Evolutionary conservation across 1,140 invertebrate species (phyloP).

Genomic region (Holotrichia oblita): DNA sequence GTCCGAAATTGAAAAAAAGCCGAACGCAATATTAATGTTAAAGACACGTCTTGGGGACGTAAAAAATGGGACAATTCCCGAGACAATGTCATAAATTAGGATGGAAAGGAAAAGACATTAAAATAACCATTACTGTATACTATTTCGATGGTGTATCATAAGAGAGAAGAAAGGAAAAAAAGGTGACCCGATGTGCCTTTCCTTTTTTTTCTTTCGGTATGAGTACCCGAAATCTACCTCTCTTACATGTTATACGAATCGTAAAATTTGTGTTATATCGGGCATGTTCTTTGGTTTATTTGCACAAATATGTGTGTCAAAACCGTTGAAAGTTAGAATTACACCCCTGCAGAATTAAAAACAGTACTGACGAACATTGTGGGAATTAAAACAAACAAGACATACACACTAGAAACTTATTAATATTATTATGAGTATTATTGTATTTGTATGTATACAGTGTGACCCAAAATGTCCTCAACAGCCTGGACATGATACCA

Average conservation of each 20-base stretch:
- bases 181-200: background rate
- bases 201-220: background rate
- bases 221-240: background rate
- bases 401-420: no score
- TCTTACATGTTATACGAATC: background rate
- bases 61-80: conserved; percentile 43
- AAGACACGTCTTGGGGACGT: conserved; percentile 41
- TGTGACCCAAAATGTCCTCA: no score
- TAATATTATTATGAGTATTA: no score
- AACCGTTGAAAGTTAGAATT: no score
- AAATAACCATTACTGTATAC: background rate
- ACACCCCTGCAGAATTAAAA: no score
- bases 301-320: no score
- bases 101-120: conserved; percentile 37
- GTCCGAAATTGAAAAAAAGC: conserved; percentile 34
- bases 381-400: no score
- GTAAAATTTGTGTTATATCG: conserved; percentile 1
- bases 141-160: background rate
- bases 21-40: conserved; percentile 42
- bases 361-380: no score
- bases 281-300: no score
- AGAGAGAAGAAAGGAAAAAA: background rate
- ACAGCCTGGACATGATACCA: no score
- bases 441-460: no score
- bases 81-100: conserved; percentile 40